A percentile compares a stretch with the other conserved stretches of the same genome.
phyloP scores from a whole-genome alignment of 2,113 vertebrate species.

The Lagopus leucura region DNA sequence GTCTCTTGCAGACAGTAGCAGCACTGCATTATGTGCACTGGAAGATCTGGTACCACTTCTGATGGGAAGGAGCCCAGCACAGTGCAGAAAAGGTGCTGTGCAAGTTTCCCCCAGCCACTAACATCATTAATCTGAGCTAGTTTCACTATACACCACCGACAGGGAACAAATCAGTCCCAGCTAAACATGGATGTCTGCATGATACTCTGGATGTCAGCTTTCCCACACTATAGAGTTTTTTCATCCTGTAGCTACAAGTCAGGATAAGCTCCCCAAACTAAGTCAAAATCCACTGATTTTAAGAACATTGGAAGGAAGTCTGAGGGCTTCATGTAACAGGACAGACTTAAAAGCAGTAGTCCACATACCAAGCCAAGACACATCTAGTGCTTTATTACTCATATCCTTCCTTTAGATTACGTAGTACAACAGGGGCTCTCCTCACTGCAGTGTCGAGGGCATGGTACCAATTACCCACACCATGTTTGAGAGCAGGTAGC shows the following conservation, averaged over 20 bases:
- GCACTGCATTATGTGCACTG: background rate
- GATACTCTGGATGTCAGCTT: background rate
- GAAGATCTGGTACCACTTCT: background rate
- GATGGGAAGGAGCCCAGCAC: background rate
- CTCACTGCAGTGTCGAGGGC: constrained; percentile 3
- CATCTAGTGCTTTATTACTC: background rate
- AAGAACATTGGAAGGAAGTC: constrained; percentile 1
- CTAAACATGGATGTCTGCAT: background rate
- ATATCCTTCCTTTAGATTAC: background rate
- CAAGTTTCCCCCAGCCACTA: background rate
- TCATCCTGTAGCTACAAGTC: background rate
- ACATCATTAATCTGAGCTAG: background rate
- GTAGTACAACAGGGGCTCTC: background rate
- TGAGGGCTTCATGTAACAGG: background rate
- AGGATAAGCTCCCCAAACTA: background rate
- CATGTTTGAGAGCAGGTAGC: background rate
- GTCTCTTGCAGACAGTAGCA: background rate
- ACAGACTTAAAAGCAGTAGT: constrained; percentile 19
- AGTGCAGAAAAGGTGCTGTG: background rate
- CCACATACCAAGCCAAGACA: background rate
- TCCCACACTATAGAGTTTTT: background rate
- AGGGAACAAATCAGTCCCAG: background rate
- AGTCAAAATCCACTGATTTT: background rate
- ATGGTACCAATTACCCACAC: background rate
- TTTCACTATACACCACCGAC: background rate